Conservation (phyloP, 2,888 invertebrate species). For the Eilema depressum region DNA sequence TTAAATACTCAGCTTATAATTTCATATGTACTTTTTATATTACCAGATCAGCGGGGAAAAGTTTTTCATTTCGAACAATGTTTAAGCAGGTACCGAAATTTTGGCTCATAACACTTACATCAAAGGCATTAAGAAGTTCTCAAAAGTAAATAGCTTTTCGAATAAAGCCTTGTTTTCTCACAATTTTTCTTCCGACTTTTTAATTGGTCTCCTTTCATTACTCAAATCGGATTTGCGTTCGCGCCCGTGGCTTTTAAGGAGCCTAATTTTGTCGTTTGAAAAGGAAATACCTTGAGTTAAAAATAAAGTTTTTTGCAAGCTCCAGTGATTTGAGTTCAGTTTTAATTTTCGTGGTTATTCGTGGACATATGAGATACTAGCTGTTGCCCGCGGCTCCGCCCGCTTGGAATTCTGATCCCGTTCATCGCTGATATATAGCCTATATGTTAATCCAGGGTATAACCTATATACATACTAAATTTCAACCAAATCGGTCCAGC, state of each 20-base stretch:
- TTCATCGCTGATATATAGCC: too few species aligned
- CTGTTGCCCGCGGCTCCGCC: too few species aligned
- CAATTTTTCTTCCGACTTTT: conserved; percentile 73
- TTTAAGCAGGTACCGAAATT: conserved; percentile 35
- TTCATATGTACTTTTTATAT: background rate
- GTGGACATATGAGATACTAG: background rate
- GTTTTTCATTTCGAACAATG: conserved; percentile 24
- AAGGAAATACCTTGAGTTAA: conserved; percentile 52
- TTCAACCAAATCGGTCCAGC: too few species aligned
- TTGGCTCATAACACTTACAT: conserved; percentile 40
- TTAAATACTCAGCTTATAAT: background rate
- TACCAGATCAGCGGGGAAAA: background rate
- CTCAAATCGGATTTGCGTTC: conserved; percentile 80
- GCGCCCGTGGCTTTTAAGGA: conserved; percentile 71
- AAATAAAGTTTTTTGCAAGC: conserved; percentile 56
- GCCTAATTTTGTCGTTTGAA: conserved; percentile 65
- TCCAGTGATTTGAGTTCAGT: conserved; percentile 52
- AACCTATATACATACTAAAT: too few species aligned
- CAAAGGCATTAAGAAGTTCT: conserved; percentile 39
- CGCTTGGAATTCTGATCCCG: too few species aligned
- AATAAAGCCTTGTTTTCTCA: conserved; percentile 65
- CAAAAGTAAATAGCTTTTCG: conserved; percentile 60
- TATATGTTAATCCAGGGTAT: too few species aligned
- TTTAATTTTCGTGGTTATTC: conserved; percentile 40
- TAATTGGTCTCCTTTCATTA: conserved; percentile 80